Evolutionary conservation across 1,140 invertebrate species (phyloP), one percentile per base, ranked within the genome.

Genomic region (Papilio aristodemus): DNA sequence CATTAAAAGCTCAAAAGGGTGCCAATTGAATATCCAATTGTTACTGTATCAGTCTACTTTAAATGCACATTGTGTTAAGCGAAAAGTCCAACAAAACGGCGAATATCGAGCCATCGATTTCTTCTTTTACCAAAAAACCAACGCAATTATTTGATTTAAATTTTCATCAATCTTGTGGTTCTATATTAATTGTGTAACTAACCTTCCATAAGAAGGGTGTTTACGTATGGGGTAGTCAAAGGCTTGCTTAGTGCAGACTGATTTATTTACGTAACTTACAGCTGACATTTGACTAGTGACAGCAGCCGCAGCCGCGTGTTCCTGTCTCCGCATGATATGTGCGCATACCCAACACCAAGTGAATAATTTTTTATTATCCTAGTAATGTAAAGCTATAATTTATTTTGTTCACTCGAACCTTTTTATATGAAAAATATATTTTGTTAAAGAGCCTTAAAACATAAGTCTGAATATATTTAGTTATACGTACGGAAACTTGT

Each of bases 1-100:
- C 46, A 54, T 54, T 54, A 54, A 54, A 54, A 54, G 46, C 46
- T 54, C 46, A 54, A 54, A 54, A 54, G 46, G 46, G 19, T 54
- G 46, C 46, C 46, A 54, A 54, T 54, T 54, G 46, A 54, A 54
- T 54, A 54, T 54, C 17, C 46, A 54, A 54, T 54, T 54, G 19
- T 54, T 54, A 54, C 46, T 54, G 46, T 54, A 54, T 54, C 46
- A 54, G 19, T 54, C 46, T 25, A 54, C 46, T 54, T 54, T 54
- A 54, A 54, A 54, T 54, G 46, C 19, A 54, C 19, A 54, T 54
- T 54, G 17, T 54, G 46, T 54, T 54, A 54, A 54, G 22, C 46
- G 46, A 54, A 54, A 54, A 54, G 46, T 54, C 46, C 46, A 54
- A 54, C 43, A 54, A 54, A 13, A 11, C 19, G 46, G 11, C 46